Conservation (phyloP, 2,888 invertebrate species). For the Drosophila ezoana region DNA sequence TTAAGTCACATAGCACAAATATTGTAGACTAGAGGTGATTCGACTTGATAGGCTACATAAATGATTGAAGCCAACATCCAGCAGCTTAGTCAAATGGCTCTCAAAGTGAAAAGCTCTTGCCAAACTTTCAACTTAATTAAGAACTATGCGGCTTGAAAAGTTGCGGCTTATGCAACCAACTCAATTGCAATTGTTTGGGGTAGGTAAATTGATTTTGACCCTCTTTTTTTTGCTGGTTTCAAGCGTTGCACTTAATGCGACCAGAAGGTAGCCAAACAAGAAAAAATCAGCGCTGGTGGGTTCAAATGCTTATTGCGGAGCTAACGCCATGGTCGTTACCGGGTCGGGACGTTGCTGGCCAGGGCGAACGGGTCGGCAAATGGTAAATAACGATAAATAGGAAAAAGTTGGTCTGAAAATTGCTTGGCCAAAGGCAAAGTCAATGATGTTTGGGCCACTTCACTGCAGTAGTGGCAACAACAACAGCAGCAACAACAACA, state of each 20-base stretch:
- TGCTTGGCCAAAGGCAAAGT: conserved; percentile 74
- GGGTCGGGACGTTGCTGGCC: background rate
- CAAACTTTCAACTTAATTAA: conserved; percentile 57
- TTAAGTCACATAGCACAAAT: no score
- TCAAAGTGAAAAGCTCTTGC: conserved; percentile 28
- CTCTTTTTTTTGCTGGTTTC: conserved; percentile 27
- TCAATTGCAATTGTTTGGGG: conserved; percentile 58
- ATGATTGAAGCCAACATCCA: background rate
- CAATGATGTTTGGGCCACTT: conserved; percentile 70
- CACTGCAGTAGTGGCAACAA: conserved; percentile 51
- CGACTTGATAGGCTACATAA: conserved; percentile 9
- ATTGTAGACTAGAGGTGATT: background rate
- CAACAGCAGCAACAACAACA: conserved; percentile 33
- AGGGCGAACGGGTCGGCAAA: conserved; percentile 42
- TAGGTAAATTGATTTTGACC: conserved; percentile 64
- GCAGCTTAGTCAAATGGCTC: conserved; percentile 6
- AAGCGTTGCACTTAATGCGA: conserved; percentile 52
- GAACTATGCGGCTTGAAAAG: conserved; percentile 47
- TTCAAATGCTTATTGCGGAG: conserved; percentile 57
- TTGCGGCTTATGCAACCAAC: conserved; percentile 48
- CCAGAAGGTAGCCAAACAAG: conserved; percentile 31
- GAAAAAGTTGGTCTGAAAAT: conserved; percentile 65
- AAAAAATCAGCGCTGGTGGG: conserved; percentile 20
- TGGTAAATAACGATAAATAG: conserved; percentile 77
- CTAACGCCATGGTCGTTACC: conserved; percentile 32